Evolutionary conservation across 1,140 invertebrate species (phyloP).

Genomic region (Brachionus rubens): DNA sequence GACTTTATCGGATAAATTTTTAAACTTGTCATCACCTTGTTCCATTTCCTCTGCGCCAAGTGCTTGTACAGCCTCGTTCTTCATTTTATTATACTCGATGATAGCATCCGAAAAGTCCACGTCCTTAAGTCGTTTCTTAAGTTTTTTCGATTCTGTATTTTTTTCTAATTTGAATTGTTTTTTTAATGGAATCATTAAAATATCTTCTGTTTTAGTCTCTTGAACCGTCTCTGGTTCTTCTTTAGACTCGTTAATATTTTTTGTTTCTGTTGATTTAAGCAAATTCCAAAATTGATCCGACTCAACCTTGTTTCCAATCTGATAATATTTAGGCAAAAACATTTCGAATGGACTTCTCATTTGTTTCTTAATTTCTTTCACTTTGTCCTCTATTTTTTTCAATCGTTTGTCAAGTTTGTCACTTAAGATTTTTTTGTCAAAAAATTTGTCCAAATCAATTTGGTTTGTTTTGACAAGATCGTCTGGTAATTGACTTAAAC

Average conservation of each 20-base stretch:
- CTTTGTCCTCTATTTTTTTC: slow-evolving; percentile 22
- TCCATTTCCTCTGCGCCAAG: background rate
- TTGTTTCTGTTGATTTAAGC: background rate
- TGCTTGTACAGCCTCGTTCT: background rate
- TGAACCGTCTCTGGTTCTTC: background rate
- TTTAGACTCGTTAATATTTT: too few relatives aligned
- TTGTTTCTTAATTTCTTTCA: slow-evolving; percentile 17
- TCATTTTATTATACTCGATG: slow-evolving; percentile 28
- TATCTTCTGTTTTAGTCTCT: background rate
- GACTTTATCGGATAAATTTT: slow-evolving; percentile 22
- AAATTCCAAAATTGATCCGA: slow-evolving; percentile 17
- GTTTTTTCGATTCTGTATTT: background rate
- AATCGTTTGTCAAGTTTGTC: slow-evolving; percentile 10
- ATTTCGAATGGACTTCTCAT: slow-evolving; percentile 31
- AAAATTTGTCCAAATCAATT: background rate
- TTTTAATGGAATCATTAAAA: slow-evolving; percentile 28
- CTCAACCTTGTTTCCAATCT: background rate
- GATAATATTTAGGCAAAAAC: slow-evolving; percentile 25
- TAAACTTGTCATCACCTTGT: background rate
- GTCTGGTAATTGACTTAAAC: background rate
- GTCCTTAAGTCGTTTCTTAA: slow-evolving; percentile 1
- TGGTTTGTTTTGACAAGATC: background rate
- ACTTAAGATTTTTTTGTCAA: background rate
- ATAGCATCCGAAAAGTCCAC: slow-evolving; percentile 32
- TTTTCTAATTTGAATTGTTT: slow-evolving; percentile 38